Conservation (phyloP, 2,888 invertebrate species). For the Tinea trinotella region DNA sequence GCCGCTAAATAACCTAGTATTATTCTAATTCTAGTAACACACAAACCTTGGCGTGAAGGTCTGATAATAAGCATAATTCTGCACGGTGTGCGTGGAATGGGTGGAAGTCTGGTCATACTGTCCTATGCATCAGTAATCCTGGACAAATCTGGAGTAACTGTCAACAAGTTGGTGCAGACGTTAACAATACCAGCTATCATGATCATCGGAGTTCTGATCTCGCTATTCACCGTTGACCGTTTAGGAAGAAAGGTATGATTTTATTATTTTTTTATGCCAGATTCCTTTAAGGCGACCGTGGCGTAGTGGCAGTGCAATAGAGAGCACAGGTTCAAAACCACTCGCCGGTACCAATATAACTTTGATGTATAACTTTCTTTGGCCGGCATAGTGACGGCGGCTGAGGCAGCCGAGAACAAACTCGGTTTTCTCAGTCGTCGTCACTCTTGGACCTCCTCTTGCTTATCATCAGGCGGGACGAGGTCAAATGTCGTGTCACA, state of each 20-base stretch:
- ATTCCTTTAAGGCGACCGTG: too few relatives aligned
- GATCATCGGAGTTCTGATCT: background rate
- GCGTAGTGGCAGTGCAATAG: too few relatives aligned
- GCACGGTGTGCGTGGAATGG: constrained; percentile 15
- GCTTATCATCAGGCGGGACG: too few relatives aligned
- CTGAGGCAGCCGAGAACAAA: too few relatives aligned
- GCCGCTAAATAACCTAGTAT: too few relatives aligned
- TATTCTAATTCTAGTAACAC: constrained; percentile 1
- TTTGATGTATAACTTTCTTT: too few relatives aligned
- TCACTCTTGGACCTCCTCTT: too few relatives aligned
- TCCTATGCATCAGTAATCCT: background rate
- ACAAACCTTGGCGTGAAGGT: constrained; percentile 10
- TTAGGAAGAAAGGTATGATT: constrained; percentile 10
- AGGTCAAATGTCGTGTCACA: too few relatives aligned
- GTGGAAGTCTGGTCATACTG: constrained; percentile 7
- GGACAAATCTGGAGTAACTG: background rate
- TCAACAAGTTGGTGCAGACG: background rate
- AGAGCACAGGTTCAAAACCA: too few relatives aligned
- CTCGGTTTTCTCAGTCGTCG: too few relatives aligned
- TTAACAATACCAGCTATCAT: constrained; percentile 13
- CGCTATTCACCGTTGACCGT: background rate
- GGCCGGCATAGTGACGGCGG: too few relatives aligned
- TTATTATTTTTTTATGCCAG: background rate
- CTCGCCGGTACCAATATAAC: too few relatives aligned
- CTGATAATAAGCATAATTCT: constrained; percentile 6